phyloP scores from a whole-genome alignment of 2,888 invertebrate species.

The Nomada ruficornis region DNA sequence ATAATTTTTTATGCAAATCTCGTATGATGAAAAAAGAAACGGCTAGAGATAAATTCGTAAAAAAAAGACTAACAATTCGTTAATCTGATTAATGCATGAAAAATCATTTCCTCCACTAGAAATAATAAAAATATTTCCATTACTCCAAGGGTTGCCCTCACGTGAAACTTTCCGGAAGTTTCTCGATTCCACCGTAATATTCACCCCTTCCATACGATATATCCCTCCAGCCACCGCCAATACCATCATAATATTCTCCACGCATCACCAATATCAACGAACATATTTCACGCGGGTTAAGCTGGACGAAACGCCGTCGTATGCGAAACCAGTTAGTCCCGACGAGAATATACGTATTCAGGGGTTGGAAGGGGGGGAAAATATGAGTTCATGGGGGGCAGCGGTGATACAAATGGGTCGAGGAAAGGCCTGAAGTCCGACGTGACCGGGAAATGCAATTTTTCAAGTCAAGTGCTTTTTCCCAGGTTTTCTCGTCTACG shows the following conservation, averaged over 20 bases:
- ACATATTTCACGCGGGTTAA: slow-evolving; percentile 18
- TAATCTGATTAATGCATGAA: too few relatives aligned
- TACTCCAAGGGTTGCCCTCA: too few relatives aligned
- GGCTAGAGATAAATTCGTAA: too few relatives aligned
- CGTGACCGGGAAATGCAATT: slow-evolving; percentile 64
- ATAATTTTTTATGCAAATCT: too few relatives aligned
- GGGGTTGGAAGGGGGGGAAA: slow-evolving; percentile 1
- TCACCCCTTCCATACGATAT: not conserved
- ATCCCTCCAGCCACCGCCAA: not conserved
- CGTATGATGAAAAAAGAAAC: too few relatives aligned
- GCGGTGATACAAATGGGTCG: not conserved
- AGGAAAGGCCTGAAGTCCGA: slow-evolving; percentile 48
- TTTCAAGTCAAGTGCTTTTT: slow-evolving; percentile 65
- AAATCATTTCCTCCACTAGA: too few relatives aligned
- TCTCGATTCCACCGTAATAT: not conserved
- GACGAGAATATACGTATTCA: not conserved
- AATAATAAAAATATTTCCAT: too few relatives aligned
- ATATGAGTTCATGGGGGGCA: slow-evolving; percentile 25
- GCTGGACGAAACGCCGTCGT: not conserved
- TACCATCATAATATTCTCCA: not conserved
- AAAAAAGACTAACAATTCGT: too few relatives aligned
- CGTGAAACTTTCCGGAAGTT: not conserved
- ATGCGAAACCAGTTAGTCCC: not conserved
- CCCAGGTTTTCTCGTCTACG: slow-evolving; percentile 62
- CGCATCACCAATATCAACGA: slow-evolving; percentile 1